Base-by-base conservation (phyloP, 2,113 vertebrate species). In the Acrocephalus kingi region DNA sequence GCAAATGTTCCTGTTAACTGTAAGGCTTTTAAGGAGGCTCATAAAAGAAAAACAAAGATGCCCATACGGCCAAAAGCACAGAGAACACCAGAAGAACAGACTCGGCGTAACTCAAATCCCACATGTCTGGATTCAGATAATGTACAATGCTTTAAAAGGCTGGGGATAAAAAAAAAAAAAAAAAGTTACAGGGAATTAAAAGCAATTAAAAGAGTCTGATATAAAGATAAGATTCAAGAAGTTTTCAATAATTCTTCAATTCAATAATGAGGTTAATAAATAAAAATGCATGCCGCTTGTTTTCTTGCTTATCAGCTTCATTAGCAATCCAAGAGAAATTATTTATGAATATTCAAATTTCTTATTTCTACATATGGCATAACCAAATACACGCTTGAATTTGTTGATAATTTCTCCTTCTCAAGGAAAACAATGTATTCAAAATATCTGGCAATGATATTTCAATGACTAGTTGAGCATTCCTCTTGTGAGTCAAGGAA, bases 291-390 rank as follows among this genome's bases (percentile, higher is more conserved):
- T 64, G 61, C 48, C 30, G 19, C 92, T 97, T 97, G 86, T 94
- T 95, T 96, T 89, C 95, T 92, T 97, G 87, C 88, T 90, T 97
- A 84, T 96, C 96, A 97, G 92, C 84, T 96, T 98, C 96, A 98
- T 97, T 96, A 97, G 92, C 89, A 97, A 96, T 93, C 96, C 95
- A 90, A 97, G 73, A 74, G 87, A 97, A 97, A 96, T 97, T 97
- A 97, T 96, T 95, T 95, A 95, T 90, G 91, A 95, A 94, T 96
- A 96, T 89, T 97, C 95, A 96, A 93, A 94, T 96, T 95, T 93
- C 92, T 97, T 95, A 89, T 94, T 96, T 93, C 91, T 95, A 97
- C 87, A 94, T 95, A 97, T 97, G 96, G 96, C 94, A 91, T 93
- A 97, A 97, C 84, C 37, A 23, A 98, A 96, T 90, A 97, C 85